Conservation (phyloP, 2,888 invertebrate genomes). For the Physocephala rufipes region DNA sequence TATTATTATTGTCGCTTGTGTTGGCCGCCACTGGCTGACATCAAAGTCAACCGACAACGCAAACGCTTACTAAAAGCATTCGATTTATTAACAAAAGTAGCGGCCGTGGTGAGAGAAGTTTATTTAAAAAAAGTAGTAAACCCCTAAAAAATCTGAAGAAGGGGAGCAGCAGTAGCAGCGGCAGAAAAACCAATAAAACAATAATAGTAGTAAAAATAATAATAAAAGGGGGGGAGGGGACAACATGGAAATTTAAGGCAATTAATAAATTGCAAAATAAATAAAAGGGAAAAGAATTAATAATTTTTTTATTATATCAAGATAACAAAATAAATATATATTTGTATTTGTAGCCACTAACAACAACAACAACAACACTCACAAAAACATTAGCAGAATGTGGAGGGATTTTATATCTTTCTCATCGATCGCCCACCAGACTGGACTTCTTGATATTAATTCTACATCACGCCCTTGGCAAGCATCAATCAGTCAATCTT, state of each 20-base stretch:
- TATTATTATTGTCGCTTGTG: too few relatives aligned
- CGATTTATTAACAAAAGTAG: constrained; percentile 38
- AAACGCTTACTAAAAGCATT: constrained; percentile 48
- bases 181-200: neutral
- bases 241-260: neutral
- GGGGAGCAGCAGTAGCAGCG: constrained; percentile 3
- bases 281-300: constrained; percentile 10
- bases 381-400: too few relatives aligned
- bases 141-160: constrained; percentile 11
- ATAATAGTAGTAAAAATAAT: neutral
- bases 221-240: neutral
- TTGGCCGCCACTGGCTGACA: constrained; percentile 11
- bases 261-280: constrained; percentile 18
- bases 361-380: too few relatives aligned
- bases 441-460: too few relatives aligned
- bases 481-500: too few relatives aligned
- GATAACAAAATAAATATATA: too few relatives aligned
- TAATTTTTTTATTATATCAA: neutral
- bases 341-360: too few relatives aligned
- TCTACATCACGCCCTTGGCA: too few relatives aligned
- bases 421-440: too few relatives aligned
- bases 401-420: too few relatives aligned
- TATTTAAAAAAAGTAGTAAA: too few relatives aligned
- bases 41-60: constrained; percentile 18
- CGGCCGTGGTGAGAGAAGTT: neutral